Base-by-base conservation (phyloP, 1,140 invertebrate genomes). In the Cyclina sinensis region DNA sequence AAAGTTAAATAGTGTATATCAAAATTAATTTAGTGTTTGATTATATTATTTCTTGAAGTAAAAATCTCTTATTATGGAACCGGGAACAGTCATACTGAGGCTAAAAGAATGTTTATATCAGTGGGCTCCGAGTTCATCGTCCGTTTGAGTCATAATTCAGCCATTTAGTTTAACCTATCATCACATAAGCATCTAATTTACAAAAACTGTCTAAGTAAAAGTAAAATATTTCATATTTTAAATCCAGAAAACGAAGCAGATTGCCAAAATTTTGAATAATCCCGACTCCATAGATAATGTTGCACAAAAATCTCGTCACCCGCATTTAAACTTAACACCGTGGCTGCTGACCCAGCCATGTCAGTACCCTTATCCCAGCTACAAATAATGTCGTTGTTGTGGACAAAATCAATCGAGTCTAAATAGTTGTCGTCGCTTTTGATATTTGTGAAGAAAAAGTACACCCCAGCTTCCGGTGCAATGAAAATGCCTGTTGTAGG, bases 281-380 rank as follows among this genome's bases (percentile, higher is more conserved):
- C 57, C 24, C n/a, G 18, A n/a, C 24, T 62, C 57, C 57, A 62
- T 1, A 62, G 21, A 62, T 62, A 62, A 62, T 62, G 57, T 62
- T 62, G n/a, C 24, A 62, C 57, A 62, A n/a, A 27, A 21, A 62
- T 24, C n/a, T 14, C 5, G 3, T 62, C 57, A 24, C 24, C 57
- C 24, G 24, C 57, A 62, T 62, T 24, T 24, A 62, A 27, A 62
- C 3, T 62, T 27, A 62, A 27, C 21, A 62, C 57, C 57, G 24
- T 62, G 21, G 57, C 57, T 1, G n/a, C 4, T 24, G 57, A 62
- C 5, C 57, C 57, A 14, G 18, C n/a, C 4, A n/a, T n/a, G 27
- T 62, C 57, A n/a, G 24, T 11, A 62, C 57, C 57, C 24, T 62
- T 62, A 62, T 62, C 57, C 57, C 57, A 62, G 14, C 57, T 62